Evolutionary conservation across 2,888 invertebrate genomes (phyloP).

Genomic region (Apotomis capreana): DNA sequence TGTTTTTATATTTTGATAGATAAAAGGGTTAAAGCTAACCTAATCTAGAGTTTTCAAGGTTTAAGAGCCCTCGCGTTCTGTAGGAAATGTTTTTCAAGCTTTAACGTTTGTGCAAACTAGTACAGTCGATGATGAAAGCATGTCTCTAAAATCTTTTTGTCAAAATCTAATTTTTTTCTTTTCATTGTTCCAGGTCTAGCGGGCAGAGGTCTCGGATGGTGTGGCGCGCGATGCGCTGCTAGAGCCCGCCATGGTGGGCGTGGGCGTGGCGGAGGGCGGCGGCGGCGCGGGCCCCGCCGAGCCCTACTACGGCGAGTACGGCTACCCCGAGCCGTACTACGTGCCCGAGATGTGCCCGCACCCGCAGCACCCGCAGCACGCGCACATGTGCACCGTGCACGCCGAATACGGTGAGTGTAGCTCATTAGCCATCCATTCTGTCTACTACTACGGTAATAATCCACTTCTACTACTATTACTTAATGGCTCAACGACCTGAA

Average conservation of each 20-base stretch:
- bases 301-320: conserved; percentile 83
- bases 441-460: no score
- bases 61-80: no score
- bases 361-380: conserved; percentile 85
- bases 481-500: no score
- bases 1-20: no score
- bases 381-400: conserved; percentile 88
- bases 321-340: conserved; percentile 84
- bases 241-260: conserved; percentile 76
- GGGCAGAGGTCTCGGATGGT: conserved; percentile 59
- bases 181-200: conserved; percentile 16
- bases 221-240: conserved; percentile 73
- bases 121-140: no score
- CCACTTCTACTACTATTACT: no score
- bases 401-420: conserved; percentile 87
- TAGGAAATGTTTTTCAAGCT: no score
- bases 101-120: no score
- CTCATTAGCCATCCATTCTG: not conserved
- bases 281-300: conserved; percentile 64
- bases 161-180: not conserved
- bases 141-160: no score
- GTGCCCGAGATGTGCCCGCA: conserved; percentile 85
- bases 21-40: no score
- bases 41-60: no score
- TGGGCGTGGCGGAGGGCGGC: conserved; percentile 78